A percentile compares a stretch with the other conserved stretches of the same genome.
phyloP scores from a whole-genome alignment of 1,140 invertebrate species.

The Penaeus vannamei region DNA sequence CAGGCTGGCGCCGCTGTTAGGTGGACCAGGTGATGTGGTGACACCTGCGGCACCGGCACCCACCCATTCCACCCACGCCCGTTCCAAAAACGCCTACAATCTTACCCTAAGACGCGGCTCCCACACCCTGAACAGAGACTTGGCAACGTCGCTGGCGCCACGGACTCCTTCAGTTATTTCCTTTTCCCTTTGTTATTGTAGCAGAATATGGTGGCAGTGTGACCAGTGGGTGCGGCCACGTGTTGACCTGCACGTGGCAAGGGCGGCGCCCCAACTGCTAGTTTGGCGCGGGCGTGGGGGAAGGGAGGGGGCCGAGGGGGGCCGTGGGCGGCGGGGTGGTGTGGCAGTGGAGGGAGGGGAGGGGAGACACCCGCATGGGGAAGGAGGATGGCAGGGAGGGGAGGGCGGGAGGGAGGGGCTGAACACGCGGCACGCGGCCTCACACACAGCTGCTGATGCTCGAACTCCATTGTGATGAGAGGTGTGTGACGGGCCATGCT shows the following conservation, averaged over 20 bases:
- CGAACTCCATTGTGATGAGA: neutral
- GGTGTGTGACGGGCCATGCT: neutral
- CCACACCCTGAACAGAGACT: slow-evolving; percentile 12
- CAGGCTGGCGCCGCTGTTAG: slow-evolving; percentile 18
- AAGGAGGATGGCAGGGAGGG: neutral
- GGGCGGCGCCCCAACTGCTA: neutral
- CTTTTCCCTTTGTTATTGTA: slow-evolving; percentile 19
- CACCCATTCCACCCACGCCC: neutral
- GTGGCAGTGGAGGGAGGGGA: neutral
- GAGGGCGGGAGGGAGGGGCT: neutral
- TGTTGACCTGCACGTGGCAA: slow-evolving; percentile 51
- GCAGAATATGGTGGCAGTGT: neutral
- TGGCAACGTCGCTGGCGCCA: slow-evolving; percentile 55
- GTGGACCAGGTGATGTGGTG: neutral
- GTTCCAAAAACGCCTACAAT: slow-evolving; percentile 2
- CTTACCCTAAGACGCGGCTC: neutral
- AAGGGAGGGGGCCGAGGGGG: neutral
- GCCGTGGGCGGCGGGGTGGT: neutral
- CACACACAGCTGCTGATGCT: slow-evolving; percentile 16
- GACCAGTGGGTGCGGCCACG: slow-evolving; percentile 35
- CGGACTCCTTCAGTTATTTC: neutral
- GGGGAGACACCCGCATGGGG: neutral
- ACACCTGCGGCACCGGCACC: neutral
- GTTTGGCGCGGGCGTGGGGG: neutral
- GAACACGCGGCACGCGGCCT: slow-evolving; percentile 58